Evolutionary conservation across 2,888 invertebrate species (phyloP).

Genomic region (Pristionchus maxplancki): DNA sequence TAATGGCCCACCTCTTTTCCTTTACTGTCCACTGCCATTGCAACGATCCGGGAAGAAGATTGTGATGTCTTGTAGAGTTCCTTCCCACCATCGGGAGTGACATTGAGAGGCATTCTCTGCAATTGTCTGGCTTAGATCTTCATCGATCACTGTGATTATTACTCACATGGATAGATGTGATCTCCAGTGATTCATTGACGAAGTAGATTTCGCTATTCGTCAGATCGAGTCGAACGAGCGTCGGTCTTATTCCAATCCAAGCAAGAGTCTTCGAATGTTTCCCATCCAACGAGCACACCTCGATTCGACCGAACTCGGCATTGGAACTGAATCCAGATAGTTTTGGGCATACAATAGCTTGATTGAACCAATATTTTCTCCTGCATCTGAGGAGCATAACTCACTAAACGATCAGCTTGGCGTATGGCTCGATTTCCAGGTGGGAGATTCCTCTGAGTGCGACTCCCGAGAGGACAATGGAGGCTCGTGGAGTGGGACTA

Average conservation of each 20-base stretch:
- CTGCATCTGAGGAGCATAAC: too few species aligned
- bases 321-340: constrained; percentile 28
- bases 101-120: neutral
- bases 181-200: constrained; percentile 38
- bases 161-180: neutral
- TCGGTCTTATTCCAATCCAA: constrained; percentile 3
- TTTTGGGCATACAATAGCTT: too few species aligned
- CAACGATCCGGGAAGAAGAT: neutral
- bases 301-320: constrained; percentile 8
- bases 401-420: neutral
- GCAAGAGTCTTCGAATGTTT: constrained; percentile 7
- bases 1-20: neutral
- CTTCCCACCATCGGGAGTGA: neutral
- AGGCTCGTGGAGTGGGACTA: neutral
- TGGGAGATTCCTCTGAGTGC: constrained; percentile 35
- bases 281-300: neutral
- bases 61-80: neutral
- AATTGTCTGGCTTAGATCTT: neutral
- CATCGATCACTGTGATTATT: neutral
- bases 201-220: neutral
- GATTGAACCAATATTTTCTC: too few species aligned
- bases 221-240: neutral
- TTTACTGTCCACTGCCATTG: neutral
- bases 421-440: neutral
- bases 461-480: neutral